A percentile compares a stretch with the other conserved stretches of the same genome.
phyloP scores from a whole-genome alignment of 2,888 invertebrate species.

The Amitus sp. region DNA sequence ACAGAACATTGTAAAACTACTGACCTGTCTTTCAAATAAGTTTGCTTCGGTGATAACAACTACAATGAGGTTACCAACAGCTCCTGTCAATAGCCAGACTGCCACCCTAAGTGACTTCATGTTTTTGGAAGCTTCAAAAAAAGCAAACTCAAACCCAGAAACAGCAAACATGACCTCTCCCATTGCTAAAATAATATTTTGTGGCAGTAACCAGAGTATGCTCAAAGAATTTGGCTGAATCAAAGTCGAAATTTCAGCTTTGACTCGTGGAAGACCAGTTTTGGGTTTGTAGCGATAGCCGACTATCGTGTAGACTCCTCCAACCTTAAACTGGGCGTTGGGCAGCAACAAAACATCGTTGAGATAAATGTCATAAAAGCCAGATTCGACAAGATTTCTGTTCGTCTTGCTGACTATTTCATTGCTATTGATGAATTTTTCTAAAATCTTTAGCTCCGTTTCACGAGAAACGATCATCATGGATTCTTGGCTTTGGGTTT shows the following conservation, averaged over 20 bases:
- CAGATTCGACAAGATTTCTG: conserved; percentile 10
- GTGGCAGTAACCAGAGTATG: conserved; percentile 89
- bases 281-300: conserved; percentile 59
- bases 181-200: conserved; percentile 90
- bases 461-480: no score
- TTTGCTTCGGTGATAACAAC: conserved; percentile 85
- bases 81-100: conserved; percentile 91
- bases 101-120: conserved; percentile 97
- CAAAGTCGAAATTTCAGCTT: conserved; percentile 65
- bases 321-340: conserved; percentile 66
- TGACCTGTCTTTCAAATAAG: conserved; percentile 81
- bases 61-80: conserved; percentile 93
- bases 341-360: conserved; percentile 13
- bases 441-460: no score
- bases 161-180: conserved; percentile 97
- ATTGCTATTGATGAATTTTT: background rate
- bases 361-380: conserved; percentile 16
- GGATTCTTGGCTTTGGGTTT: background rate
- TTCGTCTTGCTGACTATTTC: background rate
- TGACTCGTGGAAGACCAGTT: no score
- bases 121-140: conserved; percentile 89
- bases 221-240: conserved; percentile 80
- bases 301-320: conserved; percentile 75
- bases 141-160: conserved; percentile 95
- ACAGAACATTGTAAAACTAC: conserved; percentile 20